Conservation (phyloP, 2,888 invertebrate species). For the Lithophane ornitopus region DNA sequence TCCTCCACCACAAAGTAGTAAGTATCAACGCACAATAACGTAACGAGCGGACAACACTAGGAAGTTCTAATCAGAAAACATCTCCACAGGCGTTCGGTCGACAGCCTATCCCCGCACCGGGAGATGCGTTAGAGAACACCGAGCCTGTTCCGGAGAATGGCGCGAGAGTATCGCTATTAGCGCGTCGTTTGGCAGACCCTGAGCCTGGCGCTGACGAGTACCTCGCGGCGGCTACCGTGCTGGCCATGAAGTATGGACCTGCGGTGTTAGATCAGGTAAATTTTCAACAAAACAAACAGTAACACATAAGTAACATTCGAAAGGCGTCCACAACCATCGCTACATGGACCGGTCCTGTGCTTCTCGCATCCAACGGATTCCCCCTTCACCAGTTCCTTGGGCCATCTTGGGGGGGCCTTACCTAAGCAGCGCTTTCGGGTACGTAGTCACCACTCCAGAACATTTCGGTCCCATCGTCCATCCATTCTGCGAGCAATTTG, state of each 20-base stretch:
- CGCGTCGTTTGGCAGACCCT: slow-evolving; percentile 91
- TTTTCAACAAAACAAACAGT: neutral
- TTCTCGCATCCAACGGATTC: neutral
- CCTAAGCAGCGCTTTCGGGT: too few relatives aligned
- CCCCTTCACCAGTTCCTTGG: neutral
- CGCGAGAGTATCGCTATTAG: slow-evolving; percentile 96
- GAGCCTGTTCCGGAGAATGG: slow-evolving; percentile 84
- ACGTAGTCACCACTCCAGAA: neutral
- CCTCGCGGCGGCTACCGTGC: slow-evolving; percentile 96
- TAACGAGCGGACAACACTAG: slow-evolving; percentile 56
- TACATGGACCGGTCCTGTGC: neutral
- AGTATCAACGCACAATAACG: slow-evolving; percentile 46
- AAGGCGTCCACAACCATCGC: neutral
- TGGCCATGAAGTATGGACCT: slow-evolving; percentile 96
- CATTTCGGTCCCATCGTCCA: neutral
- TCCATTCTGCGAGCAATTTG: neutral
- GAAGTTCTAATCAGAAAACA: slow-evolving; percentile 57
- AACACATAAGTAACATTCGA: neutral
- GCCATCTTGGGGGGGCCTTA: too few relatives aligned
- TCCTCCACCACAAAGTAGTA: slow-evolving; percentile 14
- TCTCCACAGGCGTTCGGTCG: slow-evolving; percentile 95
- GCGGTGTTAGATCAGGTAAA: slow-evolving; percentile 90
- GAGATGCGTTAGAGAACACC: slow-evolving; percentile 58
- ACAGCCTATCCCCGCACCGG: slow-evolving; percentile 93
- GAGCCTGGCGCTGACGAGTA: slow-evolving; percentile 93